phyloP scores from a whole-genome alignment of 2,113 vertebrate species.

The Trachemys scripta region DNA sequence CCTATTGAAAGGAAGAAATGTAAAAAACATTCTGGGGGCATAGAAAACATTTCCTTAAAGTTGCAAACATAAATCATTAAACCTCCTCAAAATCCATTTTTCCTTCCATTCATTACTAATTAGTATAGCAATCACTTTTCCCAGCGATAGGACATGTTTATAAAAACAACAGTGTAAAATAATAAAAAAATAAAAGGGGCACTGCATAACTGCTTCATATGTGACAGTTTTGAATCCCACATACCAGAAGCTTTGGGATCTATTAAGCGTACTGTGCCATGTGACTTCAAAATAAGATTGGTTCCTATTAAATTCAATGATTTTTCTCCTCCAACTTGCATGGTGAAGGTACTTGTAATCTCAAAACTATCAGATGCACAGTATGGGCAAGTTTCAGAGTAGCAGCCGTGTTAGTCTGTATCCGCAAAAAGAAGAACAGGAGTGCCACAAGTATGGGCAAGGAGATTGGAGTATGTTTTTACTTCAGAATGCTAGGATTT shows the following conservation, averaged over 20 bases:
- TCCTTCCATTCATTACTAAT: background rate
- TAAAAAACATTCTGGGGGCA: background rate
- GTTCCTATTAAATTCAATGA: background rate
- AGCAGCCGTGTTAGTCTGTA: no score
- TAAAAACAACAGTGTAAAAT: background rate
- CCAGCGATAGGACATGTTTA: background rate
- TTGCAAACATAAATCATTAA: slow-evolving; percentile 7
- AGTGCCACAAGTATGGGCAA: background rate
- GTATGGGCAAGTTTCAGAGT: background rate
- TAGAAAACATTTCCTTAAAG: background rate
- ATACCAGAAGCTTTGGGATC: slow-evolving; percentile 2
- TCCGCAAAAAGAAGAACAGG: no score
- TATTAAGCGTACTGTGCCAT: slow-evolving; percentile 6
- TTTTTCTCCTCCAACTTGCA: background rate
- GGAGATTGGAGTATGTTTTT: background rate
- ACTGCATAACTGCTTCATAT: background rate
- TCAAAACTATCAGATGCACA: slow-evolving; percentile 1
- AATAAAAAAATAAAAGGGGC: background rate
- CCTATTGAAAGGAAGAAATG: background rate
- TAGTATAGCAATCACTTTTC: background rate
- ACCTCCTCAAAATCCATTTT: background rate
- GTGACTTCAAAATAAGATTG: slow-evolving; percentile 30
- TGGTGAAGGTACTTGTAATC: background rate
- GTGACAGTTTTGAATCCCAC: background rate
- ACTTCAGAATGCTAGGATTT: background rate